A percentile compares a stretch with the other conserved stretches of the same genome.
Conservation (phyloP, 2,113 vertebrate species). For the Glaucidium brasilianum region DNA sequence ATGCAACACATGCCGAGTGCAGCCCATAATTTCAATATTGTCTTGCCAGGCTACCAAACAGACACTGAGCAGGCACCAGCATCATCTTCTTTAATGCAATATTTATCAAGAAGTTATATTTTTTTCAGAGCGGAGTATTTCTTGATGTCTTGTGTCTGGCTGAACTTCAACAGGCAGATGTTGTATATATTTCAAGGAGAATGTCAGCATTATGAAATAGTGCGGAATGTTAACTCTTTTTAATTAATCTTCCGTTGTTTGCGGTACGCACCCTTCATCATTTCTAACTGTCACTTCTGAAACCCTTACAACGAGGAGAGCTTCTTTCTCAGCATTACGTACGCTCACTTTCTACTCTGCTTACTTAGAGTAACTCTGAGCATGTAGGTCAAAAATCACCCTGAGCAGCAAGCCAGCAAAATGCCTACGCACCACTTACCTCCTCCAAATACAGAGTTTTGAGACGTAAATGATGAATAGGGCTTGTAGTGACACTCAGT, state of each 20-base stretch:
- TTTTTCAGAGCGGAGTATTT: constrained; percentile 21
- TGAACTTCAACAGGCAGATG: background rate
- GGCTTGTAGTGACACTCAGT: background rate
- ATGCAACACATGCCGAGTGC: background rate
- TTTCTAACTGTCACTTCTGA: background rate
- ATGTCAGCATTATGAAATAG: background rate
- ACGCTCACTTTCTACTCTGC: background rate
- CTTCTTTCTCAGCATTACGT: background rate
- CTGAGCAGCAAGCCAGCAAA: background rate
- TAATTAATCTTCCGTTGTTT: constrained; percentile 5
- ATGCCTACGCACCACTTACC: background rate
- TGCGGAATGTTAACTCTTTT: background rate
- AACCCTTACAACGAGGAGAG: background rate
- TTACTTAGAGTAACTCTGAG: background rate
- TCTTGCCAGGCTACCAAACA: background rate
- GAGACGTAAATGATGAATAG: background rate
- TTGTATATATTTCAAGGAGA: background rate
- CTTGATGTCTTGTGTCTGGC: background rate
- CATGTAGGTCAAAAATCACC: background rate
- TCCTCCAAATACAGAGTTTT: background rate
- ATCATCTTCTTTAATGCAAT: constrained; percentile 19
- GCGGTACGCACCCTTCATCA: background rate
- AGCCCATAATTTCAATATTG: background rate
- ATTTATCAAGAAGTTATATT: constrained; percentile 12
- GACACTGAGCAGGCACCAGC: background rate